Base-by-base conservation (phyloP, 1,140 invertebrate genomes). In the Drosophila erecta region DNA sequence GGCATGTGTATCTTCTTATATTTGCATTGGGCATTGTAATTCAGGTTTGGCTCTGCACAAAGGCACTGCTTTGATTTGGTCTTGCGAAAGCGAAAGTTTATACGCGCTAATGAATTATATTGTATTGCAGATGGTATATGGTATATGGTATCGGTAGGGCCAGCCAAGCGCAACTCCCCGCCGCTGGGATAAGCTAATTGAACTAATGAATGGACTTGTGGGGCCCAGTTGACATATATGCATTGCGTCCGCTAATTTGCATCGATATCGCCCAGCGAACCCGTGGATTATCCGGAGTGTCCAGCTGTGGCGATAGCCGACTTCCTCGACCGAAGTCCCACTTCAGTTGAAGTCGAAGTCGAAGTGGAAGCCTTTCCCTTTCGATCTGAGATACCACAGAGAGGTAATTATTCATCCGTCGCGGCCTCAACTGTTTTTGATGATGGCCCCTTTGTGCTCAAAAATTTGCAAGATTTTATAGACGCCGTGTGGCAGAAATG, bases 21-120 rank as follows among this genome's bases (percentile, higher is more conserved):
- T 87, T 89, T 86, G 70, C 84, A 89, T 89, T 87, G 83, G 83
- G 83, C 79, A 86, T 89, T 86, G 83, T 89, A 89, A 83, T 60
- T 71, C 83, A 64, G 76, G 81, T 87, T 85, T 85, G 43, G 20
- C 30, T 72, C 61, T 49, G 51, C 51, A 73, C 61, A 66, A 71
- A 75, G 59, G 58, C 57, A 65, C 66, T 67, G 72, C 79, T 71
- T 89, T 87, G 71, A 89, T 86, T 86, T 89, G 83, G 89, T 86
- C 83, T 86, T 86, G 79, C 83, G 70, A 86, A 86, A 86, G 83
- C 83, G 83, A 89, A 86, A 86, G 83, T 86, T 86, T 86, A 72
- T 87, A 67, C 69, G 75, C 83, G 83, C 81, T 87, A 86, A 87
- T 86, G 75, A 87, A 87, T 83, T 86, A 79, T 87, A 54, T 77